Evolutionary conservation across 1,140 invertebrate species (phyloP).

Genomic region (Phortica variegata): DNA sequence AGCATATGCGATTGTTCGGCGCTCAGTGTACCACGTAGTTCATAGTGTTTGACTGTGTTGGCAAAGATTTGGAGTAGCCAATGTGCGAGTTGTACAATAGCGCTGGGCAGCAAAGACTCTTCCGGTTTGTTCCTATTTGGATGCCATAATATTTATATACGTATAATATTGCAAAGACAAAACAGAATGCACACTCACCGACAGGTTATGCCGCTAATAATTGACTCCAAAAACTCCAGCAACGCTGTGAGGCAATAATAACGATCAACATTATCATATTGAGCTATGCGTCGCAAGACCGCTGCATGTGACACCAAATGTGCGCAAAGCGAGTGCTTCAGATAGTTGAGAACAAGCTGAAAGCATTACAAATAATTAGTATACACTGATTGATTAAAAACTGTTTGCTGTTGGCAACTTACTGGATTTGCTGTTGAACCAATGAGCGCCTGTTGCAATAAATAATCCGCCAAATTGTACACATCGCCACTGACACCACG

Average conservation of each 20-base stretch:
- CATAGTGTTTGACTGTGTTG: constrained; percentile 61
- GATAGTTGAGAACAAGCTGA: constrained; percentile 83
- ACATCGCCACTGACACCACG: constrained; percentile 86
- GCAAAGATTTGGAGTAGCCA: constrained; percentile 82
- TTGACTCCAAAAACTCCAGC: constrained; percentile 80
- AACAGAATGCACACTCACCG: constrained; percentile 35
- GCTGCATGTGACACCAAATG: constrained; percentile 88
- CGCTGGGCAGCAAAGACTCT: constrained; percentile 73
- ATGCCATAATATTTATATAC: too few relatives aligned
- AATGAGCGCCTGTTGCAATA: constrained; percentile 88
- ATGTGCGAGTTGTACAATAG: constrained; percentile 73
- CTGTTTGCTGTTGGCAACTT: neutral
- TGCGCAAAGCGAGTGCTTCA: constrained; percentile 87
- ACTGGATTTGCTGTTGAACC: constrained; percentile 81
- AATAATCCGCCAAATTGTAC: constrained; percentile 88
- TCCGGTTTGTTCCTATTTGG: constrained; percentile 74
- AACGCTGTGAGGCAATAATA: constrained; percentile 85
- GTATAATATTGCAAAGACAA: too few relatives aligned
- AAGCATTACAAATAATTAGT: too few relatives aligned
- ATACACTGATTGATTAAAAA: neutral
- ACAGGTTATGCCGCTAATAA: constrained; percentile 68
- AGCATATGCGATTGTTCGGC: constrained; percentile 65
- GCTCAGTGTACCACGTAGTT: constrained; percentile 58
- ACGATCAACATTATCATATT: constrained; percentile 86
- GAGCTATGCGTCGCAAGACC: constrained; percentile 82